These are phyloP conservation scores for Poeciliopsis retropinna DNA, from an alignment of 2,113 vertebrate genomes.

Conservation along the genomic window DNA sequence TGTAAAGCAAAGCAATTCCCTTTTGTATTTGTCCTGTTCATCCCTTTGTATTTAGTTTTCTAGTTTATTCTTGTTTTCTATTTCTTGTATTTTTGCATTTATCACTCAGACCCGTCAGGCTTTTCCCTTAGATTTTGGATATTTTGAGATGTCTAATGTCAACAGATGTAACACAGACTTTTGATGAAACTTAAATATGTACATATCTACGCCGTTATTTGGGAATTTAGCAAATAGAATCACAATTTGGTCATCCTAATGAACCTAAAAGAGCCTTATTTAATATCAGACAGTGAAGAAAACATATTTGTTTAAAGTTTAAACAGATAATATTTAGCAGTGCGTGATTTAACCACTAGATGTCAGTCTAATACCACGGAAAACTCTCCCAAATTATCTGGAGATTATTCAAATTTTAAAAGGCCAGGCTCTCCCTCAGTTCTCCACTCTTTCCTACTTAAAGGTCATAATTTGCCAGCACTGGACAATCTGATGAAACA, in stretches of 20 bases:
- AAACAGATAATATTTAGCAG: not conserved
- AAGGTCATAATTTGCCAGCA: constrained; percentile 65
- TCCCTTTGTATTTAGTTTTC: too few species aligned
- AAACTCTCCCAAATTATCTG: constrained; percentile 14
- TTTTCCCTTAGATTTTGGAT: too few species aligned
- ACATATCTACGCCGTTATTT: too few species aligned
- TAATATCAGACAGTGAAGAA: not conserved
- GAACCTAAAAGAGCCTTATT: not conserved
- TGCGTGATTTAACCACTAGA: constrained; percentile 51
- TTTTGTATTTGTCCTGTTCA: too few species aligned
- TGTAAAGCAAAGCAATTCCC: too few species aligned
- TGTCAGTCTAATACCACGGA: constrained; percentile 64
- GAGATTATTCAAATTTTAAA: constrained; percentile 51
- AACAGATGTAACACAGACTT: too few species aligned
- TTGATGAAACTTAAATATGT: too few species aligned
- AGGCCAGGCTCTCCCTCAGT: constrained; percentile 55
- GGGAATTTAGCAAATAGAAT: too few species aligned
- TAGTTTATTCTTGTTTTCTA: too few species aligned
- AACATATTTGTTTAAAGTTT: not conserved
- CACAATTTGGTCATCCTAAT: not conserved
- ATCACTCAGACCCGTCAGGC: too few species aligned
- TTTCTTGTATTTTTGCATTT: too few species aligned
- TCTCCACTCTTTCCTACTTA: constrained; percentile 48
- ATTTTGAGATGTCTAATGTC: too few species aligned
- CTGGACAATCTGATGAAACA: constrained; percentile 59